Percentiles rank a stretch among this genome's conserved stretches.
Evolutionary conservation across 2,113 vertebrate genomes (phyloP).

Genomic region (Mellivora capensis): DNA sequence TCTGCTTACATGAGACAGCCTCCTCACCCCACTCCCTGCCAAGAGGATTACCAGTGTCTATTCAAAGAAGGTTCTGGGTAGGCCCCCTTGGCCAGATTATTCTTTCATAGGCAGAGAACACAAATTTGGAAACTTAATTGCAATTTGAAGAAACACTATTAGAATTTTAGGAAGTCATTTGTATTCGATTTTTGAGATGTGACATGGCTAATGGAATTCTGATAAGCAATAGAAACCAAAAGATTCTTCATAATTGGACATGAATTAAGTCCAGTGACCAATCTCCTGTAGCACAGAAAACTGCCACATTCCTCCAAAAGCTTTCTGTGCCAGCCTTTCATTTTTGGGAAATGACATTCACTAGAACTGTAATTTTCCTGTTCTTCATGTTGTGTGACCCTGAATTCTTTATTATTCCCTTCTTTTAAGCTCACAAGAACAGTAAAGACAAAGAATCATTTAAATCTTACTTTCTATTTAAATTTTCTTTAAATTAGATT

Average conservation of each 20-base stretch:
- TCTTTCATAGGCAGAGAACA: conserved; percentile 15
- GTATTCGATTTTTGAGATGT: conserved; percentile 47
- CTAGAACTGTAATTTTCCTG: conserved; percentile 34
- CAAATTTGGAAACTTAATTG: conserved; percentile 33
- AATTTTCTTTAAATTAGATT: conserved; percentile 41
- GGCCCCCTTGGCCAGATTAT: not conserved
- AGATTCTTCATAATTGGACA: not conserved
- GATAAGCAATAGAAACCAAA: conserved; percentile 51
- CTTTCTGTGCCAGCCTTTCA: conserved; percentile 22
- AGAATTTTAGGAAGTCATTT: conserved; percentile 52
- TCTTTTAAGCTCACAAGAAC: conserved; percentile 38
- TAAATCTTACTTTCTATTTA: conserved; percentile 40
- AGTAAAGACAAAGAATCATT: not conserved
- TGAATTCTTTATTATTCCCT: conserved; percentile 22
- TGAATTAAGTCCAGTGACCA: conserved; percentile 20
- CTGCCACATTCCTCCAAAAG: not conserved
- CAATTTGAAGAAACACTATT: conserved; percentile 45
- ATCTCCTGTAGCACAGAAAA: conserved; percentile 11
- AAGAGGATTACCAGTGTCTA: conserved; percentile 31
- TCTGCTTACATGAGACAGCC: not conserved
- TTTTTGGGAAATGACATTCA: not conserved
- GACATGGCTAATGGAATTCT: conserved; percentile 38
- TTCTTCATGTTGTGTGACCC: conserved; percentile 1
- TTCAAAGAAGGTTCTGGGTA: conserved; percentile 26
- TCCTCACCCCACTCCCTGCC: not conserved